Conservation (phyloP, 1,140 invertebrate genomes). For the Zeugodacus cucurbitae region DNA sequence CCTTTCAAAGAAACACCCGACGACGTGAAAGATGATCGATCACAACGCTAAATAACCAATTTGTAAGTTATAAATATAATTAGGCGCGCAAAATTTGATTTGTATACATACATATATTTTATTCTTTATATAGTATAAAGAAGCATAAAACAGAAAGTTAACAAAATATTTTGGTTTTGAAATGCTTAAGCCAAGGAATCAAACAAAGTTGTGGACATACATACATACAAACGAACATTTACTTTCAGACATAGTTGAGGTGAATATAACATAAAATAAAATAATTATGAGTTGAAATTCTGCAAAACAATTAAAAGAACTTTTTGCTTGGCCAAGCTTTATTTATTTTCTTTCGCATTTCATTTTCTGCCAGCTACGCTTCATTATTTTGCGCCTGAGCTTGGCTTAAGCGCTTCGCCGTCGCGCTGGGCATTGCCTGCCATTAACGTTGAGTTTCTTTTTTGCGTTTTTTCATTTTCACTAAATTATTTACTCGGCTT, state of each 20-base stretch:
- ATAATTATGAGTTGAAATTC: not conserved
- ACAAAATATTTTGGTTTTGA: constrained; percentile 41
- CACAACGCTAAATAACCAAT: no score
- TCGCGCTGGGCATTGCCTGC: not conserved
- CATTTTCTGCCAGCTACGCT: constrained; percentile 5
- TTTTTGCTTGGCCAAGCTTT: constrained; percentile 2
- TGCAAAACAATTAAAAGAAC: not conserved
- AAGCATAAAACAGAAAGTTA: not conserved
- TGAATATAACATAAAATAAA: not conserved
- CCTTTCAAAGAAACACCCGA: no score
- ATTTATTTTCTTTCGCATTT: not conserved
- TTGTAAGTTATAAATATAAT: no score
- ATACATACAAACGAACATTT: not conserved
- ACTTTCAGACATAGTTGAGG: not conserved
- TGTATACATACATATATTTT: no score
- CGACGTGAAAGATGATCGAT: no score
- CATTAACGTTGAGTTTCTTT: not conserved
- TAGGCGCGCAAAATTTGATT: no score
- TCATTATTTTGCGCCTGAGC: not conserved
- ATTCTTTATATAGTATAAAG: no score
- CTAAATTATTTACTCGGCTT: not conserved
- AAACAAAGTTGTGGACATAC: not conserved
- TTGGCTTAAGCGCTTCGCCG: not conserved
- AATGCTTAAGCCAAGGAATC: not conserved
- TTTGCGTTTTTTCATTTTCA: not conserved